phyloP scores from a whole-genome alignment of 1,140 invertebrate genomes.

The Drosophila ironensis region DNA sequence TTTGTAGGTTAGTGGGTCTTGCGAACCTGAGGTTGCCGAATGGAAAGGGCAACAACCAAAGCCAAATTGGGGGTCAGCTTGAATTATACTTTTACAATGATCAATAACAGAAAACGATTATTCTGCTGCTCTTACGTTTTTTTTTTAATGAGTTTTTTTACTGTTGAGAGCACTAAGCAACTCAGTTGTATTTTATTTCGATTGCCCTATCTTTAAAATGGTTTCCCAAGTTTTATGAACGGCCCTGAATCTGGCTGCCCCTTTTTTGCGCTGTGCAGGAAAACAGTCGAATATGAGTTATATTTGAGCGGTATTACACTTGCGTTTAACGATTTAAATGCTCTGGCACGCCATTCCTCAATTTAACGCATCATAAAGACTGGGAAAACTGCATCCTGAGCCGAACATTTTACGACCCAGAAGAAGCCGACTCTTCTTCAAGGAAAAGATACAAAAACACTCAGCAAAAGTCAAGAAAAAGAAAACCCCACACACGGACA shows the following conservation, averaged over 20 bases:
- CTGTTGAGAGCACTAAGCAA: too few relatives aligned
- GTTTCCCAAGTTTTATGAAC: too few relatives aligned
- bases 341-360: conserved; percentile 76
- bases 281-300: conserved; percentile 30
- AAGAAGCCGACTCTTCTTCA: conserved; percentile 15
- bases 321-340: conserved; percentile 66
- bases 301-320: conserved; percentile 26
- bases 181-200: too few relatives aligned
- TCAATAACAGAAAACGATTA: too few relatives aligned
- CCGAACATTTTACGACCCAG: conserved; percentile 23
- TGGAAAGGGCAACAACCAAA: neutral
- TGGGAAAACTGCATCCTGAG: conserved; percentile 39
- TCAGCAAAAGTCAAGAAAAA: conserved; percentile 33
- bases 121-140: too few relatives aligned
- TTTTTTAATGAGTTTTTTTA: too few relatives aligned
- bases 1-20: conserved; percentile 39
- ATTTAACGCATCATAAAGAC: conserved; percentile 65
- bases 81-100: too few relatives aligned
- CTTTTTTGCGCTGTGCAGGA: neutral
- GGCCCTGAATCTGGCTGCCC: neutral
- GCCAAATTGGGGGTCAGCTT: too few relatives aligned
- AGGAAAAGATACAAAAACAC: neutral
- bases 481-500: conserved; percentile 41
- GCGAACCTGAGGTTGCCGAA: conserved; percentile 10
- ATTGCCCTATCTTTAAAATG: too few relatives aligned